Conservation (phyloP, 2,797 vertebrate genomes). For the Oryzias sinensis region DNA sequence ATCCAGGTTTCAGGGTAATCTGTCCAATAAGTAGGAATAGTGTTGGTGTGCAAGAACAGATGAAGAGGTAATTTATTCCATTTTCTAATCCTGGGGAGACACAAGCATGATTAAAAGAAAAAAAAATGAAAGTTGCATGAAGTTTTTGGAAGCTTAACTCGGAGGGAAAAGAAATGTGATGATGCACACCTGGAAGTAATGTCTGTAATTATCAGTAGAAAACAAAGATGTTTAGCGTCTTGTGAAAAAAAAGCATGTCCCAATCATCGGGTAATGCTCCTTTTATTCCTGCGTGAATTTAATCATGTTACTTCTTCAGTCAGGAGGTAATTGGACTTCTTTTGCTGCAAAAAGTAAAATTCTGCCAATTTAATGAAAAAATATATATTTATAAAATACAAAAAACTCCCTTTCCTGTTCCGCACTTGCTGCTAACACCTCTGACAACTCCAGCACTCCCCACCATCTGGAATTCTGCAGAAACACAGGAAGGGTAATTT, state of each 20-base stretch:
- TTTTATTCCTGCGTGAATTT: conserved; percentile 14
- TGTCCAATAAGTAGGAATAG: background rate
- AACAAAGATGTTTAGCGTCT: conserved; percentile 32
- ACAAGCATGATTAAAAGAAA: conserved; percentile 30
- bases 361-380: conserved; percentile 3
- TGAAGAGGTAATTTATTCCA: conserved; percentile 1
- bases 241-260: conserved; percentile 8
- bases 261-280: conserved; percentile 6
- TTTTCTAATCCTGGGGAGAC: conserved; percentile 23
- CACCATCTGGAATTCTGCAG: conserved; percentile 19
- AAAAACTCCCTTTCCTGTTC: conserved; percentile 2
- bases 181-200: conserved; percentile 31
- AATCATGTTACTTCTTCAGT: conserved; percentile 14
- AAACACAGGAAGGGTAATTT: conserved; percentile 22
- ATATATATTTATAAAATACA: background rate
- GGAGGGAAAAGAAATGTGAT: conserved; percentile 7
- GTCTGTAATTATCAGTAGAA: conserved; percentile 41
- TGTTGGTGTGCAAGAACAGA: conserved; percentile 12
- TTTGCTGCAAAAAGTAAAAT: conserved; percentile 12
- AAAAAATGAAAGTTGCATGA: conserved; percentile 30
- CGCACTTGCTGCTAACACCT: conserved; percentile 9
- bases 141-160: conserved; percentile 13
- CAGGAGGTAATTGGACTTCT: conserved; percentile 9
- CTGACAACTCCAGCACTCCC: conserved; percentile 12
- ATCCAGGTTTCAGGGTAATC: conserved; percentile 19